Base-by-base conservation (phyloP, 1,140 invertebrate species). In the Medauroidea extradentata region DNA sequence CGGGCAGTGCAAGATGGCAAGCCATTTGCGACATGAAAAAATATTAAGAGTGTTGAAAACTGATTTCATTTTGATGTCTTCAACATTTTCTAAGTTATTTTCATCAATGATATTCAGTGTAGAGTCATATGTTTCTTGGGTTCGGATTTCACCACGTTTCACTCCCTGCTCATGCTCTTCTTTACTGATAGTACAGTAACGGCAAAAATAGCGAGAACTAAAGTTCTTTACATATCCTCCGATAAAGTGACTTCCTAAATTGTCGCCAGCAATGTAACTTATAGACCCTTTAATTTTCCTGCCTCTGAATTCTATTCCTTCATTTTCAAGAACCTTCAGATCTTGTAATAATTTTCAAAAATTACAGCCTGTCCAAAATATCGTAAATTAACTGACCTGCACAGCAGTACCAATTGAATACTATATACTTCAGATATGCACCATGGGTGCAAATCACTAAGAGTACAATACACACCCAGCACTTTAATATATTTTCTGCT, bases 201-300 rank as follows among this genome's bases (percentile, higher is more conserved):
- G 11, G 64, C 69, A 71, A 57, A 69, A 64, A 61, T 63, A 68
- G 21, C 57, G 52, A 21, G 23, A 59, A 49, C 63, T 65, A 46
- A 71, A 71, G 57, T 69, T 71, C 54, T 63, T 59, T 5, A 29
- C 16, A 41, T 66, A 71, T 38, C 70, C 66, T 5, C 65, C 69
- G 29, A 73, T 38, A 2, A 11, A 8, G 60, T 70, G 64, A 49
- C 63, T 66, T 0, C 68, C 64, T 24, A 70, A 59, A 59, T 73
- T 71, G 53, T 72, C 68, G 9, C 68, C 70, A 8, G 61, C 24
- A 18, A 71, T 67, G 55, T 65, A 68, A 11, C 68, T 63, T 23
- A 72, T 0, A 16, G 62, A 48, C 9, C 65, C 69, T 67, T 67
- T 70, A 24, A 63, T 60, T 13, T 29, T n/a, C 24, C 16, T 16